These are phyloP conservation scores for Cabera pusaria DNA, from an alignment of 2,888 invertebrate genomes.

Conservation along the genomic window DNA sequence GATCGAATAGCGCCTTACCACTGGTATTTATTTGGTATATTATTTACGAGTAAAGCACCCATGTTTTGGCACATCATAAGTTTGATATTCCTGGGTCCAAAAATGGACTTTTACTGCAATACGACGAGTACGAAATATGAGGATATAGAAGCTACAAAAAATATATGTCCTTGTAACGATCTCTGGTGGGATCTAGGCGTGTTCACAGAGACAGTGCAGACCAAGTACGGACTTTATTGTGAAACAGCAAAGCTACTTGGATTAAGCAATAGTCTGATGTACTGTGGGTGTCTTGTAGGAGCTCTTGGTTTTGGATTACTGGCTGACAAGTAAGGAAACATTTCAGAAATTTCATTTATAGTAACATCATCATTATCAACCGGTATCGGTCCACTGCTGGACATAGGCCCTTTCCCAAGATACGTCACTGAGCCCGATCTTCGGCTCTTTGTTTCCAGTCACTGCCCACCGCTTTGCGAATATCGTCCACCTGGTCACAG, in stretches of 20 bases:
- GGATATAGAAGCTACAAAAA: slow-evolving; percentile 16
- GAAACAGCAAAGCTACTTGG: slow-evolving; percentile 54
- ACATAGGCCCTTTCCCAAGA: too few relatives aligned
- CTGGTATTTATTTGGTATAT: slow-evolving; percentile 47
- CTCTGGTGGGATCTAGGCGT: slow-evolving; percentile 55
- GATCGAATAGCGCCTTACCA: slow-evolving; percentile 51
- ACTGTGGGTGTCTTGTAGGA: slow-evolving; percentile 58
- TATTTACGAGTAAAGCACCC: slow-evolving; percentile 55
- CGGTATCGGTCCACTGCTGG: too few relatives aligned
- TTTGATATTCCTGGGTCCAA: slow-evolving; percentile 60
- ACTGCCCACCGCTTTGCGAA: too few relatives aligned
- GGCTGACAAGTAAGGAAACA: slow-evolving; percentile 60
- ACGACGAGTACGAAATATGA: slow-evolving; percentile 1
- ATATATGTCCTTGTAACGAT: slow-evolving; percentile 54
- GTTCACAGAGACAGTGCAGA: slow-evolving; percentile 59
- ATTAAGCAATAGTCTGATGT: slow-evolving; percentile 58
- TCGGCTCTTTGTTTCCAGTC: too few relatives aligned
- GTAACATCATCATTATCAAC: too few relatives aligned
- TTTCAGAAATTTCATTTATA: too few relatives aligned
- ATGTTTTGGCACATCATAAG: slow-evolving; percentile 63
- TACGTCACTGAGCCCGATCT: too few relatives aligned
- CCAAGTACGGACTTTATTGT: slow-evolving; percentile 55
- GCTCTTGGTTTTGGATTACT: slow-evolving; percentile 57
- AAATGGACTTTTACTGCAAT: slow-evolving; percentile 52
- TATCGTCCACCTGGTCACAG: too few relatives aligned